Evolutionary conservation across 35 echinoderm and acorn worm species (phyloP).

Genomic region (Eucidaris tribuloides): DNA sequence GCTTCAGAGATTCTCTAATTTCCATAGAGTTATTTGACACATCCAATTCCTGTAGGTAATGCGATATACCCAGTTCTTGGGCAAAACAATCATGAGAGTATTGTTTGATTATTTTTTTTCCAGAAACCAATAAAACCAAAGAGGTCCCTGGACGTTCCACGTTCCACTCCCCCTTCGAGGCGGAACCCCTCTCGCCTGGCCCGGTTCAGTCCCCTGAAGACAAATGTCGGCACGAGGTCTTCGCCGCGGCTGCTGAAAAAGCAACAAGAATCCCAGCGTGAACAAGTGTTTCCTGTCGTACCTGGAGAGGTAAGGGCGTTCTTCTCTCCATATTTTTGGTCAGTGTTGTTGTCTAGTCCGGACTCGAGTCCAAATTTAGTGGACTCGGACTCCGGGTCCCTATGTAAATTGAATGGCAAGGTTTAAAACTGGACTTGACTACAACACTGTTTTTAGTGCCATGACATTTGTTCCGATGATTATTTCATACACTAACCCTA

Average conservation of each 20-base stretch:
- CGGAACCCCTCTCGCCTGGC: conserved; percentile 37
- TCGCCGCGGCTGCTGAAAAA: neutral
- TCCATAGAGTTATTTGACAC: too few relatives aligned
- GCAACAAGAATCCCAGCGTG: neutral
- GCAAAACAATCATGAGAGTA: too few relatives aligned
- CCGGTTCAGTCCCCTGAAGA: conserved; percentile 16
- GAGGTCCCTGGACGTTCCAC: conserved; percentile 4
- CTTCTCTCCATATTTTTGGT: neutral
- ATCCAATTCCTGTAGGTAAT: too few relatives aligned
- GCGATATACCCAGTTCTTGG: too few relatives aligned
- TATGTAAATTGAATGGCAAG: too few relatives aligned
- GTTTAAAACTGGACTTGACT: neutral
- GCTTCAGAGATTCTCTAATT: too few relatives aligned
- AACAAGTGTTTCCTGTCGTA: conserved; percentile 34
- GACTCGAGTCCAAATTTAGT: neutral
- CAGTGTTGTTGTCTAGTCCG: neutral
- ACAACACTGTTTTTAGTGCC: too few relatives aligned
- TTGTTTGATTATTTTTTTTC: neutral
- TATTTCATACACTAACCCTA: too few relatives aligned
- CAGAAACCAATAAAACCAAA: conserved; percentile 17
- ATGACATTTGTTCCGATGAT: too few relatives aligned
- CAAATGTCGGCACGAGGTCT: conserved; percentile 1
- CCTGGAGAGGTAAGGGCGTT: conserved; percentile 30
- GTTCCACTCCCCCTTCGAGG: neutral
- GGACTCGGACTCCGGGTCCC: neutral